phyloP scores from a whole-genome alignment of 2,888 invertebrate species.

The Crematogaster levior region DNA sequence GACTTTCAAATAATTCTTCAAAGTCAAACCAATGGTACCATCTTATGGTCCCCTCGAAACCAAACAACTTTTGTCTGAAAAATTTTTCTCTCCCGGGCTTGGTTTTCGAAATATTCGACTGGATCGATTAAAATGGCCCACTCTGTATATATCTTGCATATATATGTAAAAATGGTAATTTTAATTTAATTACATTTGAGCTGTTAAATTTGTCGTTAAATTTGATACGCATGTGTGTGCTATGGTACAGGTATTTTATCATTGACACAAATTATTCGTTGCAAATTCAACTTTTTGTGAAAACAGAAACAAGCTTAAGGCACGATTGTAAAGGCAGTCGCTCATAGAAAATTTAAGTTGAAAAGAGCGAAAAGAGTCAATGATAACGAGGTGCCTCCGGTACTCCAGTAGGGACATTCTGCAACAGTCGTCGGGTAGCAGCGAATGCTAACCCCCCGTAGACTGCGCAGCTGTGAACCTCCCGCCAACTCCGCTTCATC shows the following conservation, averaged over 20 bases:
- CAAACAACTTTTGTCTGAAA: too few relatives aligned
- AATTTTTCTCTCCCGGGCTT: too few relatives aligned
- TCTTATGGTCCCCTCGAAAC: too few relatives aligned
- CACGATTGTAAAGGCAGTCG: constrained; percentile 30
- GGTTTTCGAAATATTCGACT: too few relatives aligned
- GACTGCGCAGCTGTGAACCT: constrained; percentile 77
- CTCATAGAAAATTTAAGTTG: constrained; percentile 67
- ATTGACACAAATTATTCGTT: neutral
- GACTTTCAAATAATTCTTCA: too few relatives aligned
- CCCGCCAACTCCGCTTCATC: constrained; percentile 64
- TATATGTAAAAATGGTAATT: neutral
- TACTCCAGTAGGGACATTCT: constrained; percentile 65
- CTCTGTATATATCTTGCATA: too few relatives aligned
- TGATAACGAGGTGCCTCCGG: constrained; percentile 83
- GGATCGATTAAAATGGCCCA: too few relatives aligned
- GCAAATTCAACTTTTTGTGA: constrained; percentile 1
- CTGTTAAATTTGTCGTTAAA: neutral
- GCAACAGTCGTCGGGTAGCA: constrained; percentile 61
- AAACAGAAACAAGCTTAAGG: neutral
- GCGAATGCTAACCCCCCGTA: constrained; percentile 74
- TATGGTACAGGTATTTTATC: neutral
- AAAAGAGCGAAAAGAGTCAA: constrained; percentile 75
- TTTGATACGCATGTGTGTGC: neutral
- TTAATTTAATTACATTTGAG: neutral
- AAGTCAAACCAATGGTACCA: too few relatives aligned